Evolutionary conservation across 2,888 invertebrate genomes (phyloP).

Genomic region (Cosmia pyralina): DNA sequence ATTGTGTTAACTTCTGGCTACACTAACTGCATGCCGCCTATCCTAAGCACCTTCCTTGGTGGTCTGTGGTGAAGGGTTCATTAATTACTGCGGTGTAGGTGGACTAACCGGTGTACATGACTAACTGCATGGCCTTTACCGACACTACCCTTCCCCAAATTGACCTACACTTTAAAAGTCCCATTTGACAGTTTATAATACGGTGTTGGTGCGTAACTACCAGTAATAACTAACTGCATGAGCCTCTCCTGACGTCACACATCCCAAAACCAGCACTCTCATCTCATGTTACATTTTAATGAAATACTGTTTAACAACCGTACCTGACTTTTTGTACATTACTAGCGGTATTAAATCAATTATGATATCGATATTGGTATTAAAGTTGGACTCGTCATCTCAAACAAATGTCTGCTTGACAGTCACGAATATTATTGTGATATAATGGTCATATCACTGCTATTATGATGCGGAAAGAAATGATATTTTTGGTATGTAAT

Average conservation of each 20-base stretch:
- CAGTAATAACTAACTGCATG: slow-evolving; percentile 78
- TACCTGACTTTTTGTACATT: slow-evolving; percentile 53
- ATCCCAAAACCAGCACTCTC: slow-evolving; percentile 75
- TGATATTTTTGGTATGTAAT: slow-evolving; percentile 87
- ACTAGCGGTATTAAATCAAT: slow-evolving; percentile 59
- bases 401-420: slow-evolving; percentile 58
- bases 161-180: slow-evolving; percentile 62
- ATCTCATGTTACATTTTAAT: slow-evolving; percentile 15
- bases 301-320: slow-evolving; percentile 43
- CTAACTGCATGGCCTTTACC: slow-evolving; percentile 81
- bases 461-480: slow-evolving; percentile 79
- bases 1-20: slow-evolving; percentile 70
- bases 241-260: slow-evolving; percentile 76
- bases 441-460: slow-evolving; percentile 87
- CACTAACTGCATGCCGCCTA: slow-evolving; percentile 81
- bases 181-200: slow-evolving; percentile 24
- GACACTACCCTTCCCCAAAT: slow-evolving; percentile 68
- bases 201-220: slow-evolving; percentile 79
- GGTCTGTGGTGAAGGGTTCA: slow-evolving; percentile 74
- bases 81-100: slow-evolving; percentile 65
- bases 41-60: slow-evolving; percentile 77
- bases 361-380: slow-evolving; percentile 59
- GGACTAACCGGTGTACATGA: slow-evolving; percentile 72
- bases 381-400: slow-evolving; percentile 41
- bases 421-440: slow-evolving; percentile 79